Conservation (phyloP, 2,113 vertebrate species). For the Anser brachyrhynchus region DNA sequence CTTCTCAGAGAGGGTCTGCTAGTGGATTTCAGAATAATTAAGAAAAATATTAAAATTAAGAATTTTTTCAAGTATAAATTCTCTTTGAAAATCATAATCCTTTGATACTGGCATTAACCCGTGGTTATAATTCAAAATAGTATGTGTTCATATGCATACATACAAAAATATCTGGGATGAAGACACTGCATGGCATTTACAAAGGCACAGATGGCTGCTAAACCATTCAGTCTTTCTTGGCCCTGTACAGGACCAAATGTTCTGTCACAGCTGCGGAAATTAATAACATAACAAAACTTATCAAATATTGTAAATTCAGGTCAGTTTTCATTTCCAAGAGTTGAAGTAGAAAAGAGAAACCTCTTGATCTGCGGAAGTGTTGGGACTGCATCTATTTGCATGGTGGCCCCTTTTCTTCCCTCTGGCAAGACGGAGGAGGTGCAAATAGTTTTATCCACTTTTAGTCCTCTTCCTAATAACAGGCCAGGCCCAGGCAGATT, state of each 20-base stretch:
- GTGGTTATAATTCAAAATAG: neutral
- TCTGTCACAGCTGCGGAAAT: neutral
- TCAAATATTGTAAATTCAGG: neutral
- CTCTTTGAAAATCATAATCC: neutral
- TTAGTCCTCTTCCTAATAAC: neutral
- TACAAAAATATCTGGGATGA: neutral
- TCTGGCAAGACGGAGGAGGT: neutral
- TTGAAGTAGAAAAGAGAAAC: neutral
- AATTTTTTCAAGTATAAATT: neutral
- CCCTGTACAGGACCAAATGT: neutral
- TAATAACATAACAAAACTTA: neutral
- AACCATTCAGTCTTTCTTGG: neutral
- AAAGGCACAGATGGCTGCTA: neutral
- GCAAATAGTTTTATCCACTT: neutral
- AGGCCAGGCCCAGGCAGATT: neutral
- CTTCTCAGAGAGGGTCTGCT: neutral
- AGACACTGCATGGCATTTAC: neutral
- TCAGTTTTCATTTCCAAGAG: neutral
- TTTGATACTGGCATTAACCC: neutral
- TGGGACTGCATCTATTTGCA: neutral
- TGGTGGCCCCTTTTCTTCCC: neutral
- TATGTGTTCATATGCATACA: neutral
- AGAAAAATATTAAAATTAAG: neutral
- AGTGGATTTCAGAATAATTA: neutral
- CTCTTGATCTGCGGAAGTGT: neutral